Percentiles rank a stretch among this genome's conserved stretches.
phyloP scores from a whole-genome alignment of 2,113 vertebrate species.

The Erythrolamprus reginae region DNA sequence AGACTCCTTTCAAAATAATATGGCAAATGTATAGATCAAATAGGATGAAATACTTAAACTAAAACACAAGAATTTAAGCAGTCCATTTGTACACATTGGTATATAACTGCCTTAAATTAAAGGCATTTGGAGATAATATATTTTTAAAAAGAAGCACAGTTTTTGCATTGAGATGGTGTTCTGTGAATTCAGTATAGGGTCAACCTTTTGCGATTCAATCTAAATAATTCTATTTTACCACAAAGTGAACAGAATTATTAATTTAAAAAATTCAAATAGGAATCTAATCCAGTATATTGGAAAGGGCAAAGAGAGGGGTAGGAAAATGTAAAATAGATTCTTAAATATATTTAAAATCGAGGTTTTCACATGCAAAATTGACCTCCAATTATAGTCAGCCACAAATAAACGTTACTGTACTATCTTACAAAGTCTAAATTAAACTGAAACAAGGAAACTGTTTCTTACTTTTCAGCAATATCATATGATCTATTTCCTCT shows the following conservation, averaged over 20 bases:
- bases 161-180: background rate
- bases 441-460: background rate
- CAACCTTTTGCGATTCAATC: background rate
- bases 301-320: background rate
- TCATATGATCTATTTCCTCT: rapidly evolving
- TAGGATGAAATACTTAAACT: background rate
- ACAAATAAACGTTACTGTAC: background rate
- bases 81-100: background rate
- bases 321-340: background rate
- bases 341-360: background rate
- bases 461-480: background rate
- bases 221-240: background rate
- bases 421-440: background rate
- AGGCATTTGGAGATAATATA: background rate
- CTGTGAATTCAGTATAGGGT: background rate
- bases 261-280: background rate
- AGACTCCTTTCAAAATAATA: background rate
- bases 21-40: background rate
- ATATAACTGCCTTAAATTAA: background rate
- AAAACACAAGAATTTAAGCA: background rate
- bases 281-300: background rate
- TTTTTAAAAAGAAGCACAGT: background rate
- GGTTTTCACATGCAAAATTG: background rate
- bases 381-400: background rate
- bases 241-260: background rate